Evolutionary conservation across 2,888 invertebrate species (phyloP), one percentile per base, ranked within the genome.

Genomic region (Elysia crispata): DNA sequence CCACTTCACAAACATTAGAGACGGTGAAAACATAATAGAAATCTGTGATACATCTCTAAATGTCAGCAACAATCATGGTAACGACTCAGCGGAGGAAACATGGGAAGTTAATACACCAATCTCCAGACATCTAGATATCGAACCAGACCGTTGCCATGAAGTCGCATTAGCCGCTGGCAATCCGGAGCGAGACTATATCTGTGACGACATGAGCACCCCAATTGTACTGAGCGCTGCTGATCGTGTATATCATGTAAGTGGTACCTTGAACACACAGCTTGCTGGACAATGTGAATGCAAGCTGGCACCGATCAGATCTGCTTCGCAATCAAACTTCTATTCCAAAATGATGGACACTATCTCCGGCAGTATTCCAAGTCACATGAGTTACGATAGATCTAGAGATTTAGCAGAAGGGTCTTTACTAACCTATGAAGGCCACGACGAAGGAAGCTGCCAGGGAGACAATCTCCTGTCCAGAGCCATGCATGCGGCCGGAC

Each of bases 131-230:
- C 8, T 28, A 3, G 13, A 25, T n/a, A 5, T 1, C n/a, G 28
- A 1, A 25, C 6, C 66, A 28, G 15, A 66, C 28, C 25, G 3
- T 3, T 25, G 6, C 28, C 25, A 6, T 18, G 30, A 18, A 30
- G 66, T 20, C 5, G 18, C 66, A 18, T n/a, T 28, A 25, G 28
- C 66, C 1, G 66, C 18, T 1, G 18, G 18, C n/a, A 13, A 5
- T 25, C 41, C 11, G 41, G 41, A 41, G 41, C 41, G 41, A 41
- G 28, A 28, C 30, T 66, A 25, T 28, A n/a, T 66, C n/a, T 66
- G 66, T 66, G 66, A 66, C 28, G 30, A 25, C 66, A 66, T 66
- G 66, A 66, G 28, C 66, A 66, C 66, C 8, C 66, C 66, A 18
- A 66, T 66, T 5, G 66, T 66, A 15, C 66, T 66, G 28, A 66